A percentile compares a stretch with the other conserved stretches of the same genome.
Evolutionary conservation across 2,888 invertebrate species (phyloP).

Genomic region (Nasonia oneida): DNA sequence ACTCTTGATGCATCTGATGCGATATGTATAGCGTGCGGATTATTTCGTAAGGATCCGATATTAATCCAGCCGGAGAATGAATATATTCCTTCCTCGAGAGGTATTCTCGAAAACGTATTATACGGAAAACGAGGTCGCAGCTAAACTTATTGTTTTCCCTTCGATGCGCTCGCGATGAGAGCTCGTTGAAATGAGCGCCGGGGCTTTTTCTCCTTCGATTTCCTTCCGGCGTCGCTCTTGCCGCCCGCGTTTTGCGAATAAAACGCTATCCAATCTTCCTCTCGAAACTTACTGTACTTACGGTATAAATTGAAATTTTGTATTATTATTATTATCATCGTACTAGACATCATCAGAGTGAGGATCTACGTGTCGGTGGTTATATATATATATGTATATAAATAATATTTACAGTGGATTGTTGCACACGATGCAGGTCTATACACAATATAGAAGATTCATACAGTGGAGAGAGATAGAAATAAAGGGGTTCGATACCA

Average conservation of each 20-base stretch:
- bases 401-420: conserved; percentile 6
- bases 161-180: neutral
- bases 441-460: conserved; percentile 4
- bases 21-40: no score
- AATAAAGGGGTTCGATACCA: no score
- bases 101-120: neutral
- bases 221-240: neutral
- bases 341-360: neutral
- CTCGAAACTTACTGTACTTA: neutral
- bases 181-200: neutral
- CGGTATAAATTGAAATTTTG: neutral
- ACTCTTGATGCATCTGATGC: no score
- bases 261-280: neutral
- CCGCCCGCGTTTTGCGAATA: neutral
- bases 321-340: neutral
- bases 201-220: neutral
- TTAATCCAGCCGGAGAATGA: neutral
- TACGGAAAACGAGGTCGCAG: neutral
- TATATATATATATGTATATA: neutral
- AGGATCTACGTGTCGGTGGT: neutral
- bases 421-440: conserved; percentile 6
- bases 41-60: no score
- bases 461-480: neutral
- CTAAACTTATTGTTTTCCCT: neutral
- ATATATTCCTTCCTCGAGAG: neutral